phyloP scores from a whole-genome alignment of 2,797 vertebrate species.

The Glossophaga mutica region DNA sequence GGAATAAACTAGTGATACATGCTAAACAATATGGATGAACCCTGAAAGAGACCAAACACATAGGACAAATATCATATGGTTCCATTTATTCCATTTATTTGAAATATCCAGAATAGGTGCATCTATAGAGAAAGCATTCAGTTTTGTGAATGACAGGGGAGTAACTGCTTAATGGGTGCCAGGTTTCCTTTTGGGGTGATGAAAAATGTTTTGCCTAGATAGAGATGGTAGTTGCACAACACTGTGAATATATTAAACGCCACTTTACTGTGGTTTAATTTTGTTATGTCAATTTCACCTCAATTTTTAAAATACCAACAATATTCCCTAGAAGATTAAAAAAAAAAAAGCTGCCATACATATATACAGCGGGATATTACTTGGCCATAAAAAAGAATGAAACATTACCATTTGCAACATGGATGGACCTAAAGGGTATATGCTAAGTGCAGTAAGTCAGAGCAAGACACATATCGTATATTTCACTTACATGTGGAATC shows the following conservation, averaged over 20 bases:
- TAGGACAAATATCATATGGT: neutral
- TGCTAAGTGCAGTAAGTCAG: neutral
- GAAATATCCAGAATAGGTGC: neutral
- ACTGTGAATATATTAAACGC: neutral
- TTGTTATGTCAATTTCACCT: neutral
- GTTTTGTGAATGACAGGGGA: neutral
- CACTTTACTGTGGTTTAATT: neutral
- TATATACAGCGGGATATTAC: neutral
- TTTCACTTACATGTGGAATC: neutral
- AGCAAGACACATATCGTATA: neutral
- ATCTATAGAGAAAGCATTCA: neutral
- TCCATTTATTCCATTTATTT: conserved; percentile 16
- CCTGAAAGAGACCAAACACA: neutral
- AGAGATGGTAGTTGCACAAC: neutral
- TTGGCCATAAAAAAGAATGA: neutral
- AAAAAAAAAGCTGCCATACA: neutral
- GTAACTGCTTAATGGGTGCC: neutral
- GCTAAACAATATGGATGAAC: neutral
- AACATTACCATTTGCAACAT: neutral
- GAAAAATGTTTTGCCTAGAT: neutral
- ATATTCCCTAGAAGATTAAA: neutral
- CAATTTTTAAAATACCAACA: neutral
- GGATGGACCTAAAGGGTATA: neutral
- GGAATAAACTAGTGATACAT: neutral
- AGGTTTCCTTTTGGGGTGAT: neutral